phyloP scores from a whole-genome alignment of 2,888 invertebrate genomes.

The Mimas tiliae region DNA sequence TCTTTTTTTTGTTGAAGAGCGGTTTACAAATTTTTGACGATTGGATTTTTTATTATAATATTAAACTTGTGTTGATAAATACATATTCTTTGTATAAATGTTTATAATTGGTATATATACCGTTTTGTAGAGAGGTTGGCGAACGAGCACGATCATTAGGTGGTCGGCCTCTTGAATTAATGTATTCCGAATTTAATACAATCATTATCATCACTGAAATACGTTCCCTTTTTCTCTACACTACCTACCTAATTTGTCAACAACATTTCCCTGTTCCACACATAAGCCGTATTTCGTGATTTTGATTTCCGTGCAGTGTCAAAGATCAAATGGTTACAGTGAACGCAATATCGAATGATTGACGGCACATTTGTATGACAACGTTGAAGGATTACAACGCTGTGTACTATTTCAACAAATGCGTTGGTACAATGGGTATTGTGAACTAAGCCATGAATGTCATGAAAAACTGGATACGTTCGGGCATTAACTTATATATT shows the following conservation, averaged over 20 bases:
- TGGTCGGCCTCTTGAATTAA: no score
- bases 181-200: no score
- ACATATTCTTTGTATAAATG: no score
- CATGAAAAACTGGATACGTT: no score
- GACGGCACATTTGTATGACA: constrained; percentile 14
- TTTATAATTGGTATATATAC: no score
- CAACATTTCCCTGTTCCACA: not conserved
- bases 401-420: not conserved
- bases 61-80: not conserved
- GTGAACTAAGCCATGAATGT: no score
- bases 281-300: constrained; percentile 2
- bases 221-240: not conserved
- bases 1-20: not conserved
- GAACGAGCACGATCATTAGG: no score
- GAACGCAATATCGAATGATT: constrained; percentile 10
- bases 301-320: constrained; percentile 17
- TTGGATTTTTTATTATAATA: not conserved
- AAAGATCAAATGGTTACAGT: constrained; percentile 3
- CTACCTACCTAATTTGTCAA: not conserved
- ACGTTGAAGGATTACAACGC: not conserved
- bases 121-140: no score
- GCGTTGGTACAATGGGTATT: not conserved
- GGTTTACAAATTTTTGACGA: constrained; percentile 5
- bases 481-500: no score
- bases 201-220: not conserved